Evolutionary conservation across 2,113 vertebrate genomes (phyloP), one percentile per base, ranked within the genome.

Genomic region (Oceanites oceanicus): DNA sequence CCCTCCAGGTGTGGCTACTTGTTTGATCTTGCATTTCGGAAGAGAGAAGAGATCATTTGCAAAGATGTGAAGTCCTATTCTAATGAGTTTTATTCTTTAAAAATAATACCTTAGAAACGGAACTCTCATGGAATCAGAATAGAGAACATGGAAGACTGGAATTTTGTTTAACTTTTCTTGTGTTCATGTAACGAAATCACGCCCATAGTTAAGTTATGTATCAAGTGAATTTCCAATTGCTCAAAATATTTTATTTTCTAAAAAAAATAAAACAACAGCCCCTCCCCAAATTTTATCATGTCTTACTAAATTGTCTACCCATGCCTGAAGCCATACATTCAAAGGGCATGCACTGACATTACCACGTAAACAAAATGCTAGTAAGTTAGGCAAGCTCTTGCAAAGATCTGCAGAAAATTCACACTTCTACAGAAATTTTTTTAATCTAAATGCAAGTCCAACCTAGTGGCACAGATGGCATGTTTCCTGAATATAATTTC

Each of bases 221-320:
- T 21, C 32, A 92, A 76, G 25, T 20, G 42, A 76, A 88, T 36
- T 80, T 77, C 15, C 25, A 79, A 23, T 16, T 82, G 10, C 19
- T 92, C 34, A 78, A 76, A 93, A 19, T 72, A 55, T 21, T 79
- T 45, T 49, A 27, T 85, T 88, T 88, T 86, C 32, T 58, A 40
- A 87, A 52, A 52, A 45, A 58, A 87, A 15, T 6, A 15, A 81
- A 71, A 26, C 20, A 65, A 29, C 42, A 81, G 9, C 6, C 7
- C 4, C 1, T 9, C 16, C 11, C 6, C 27, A 2, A 25, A 4
- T 29, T 55, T 66, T 19, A 29, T 47, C 0, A 62, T 56, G 79
- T 87, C 29, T 73, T 72, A 56, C 45, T 87, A 86, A 17, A 36
- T 19, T 56, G 12, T 61, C 61, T 67, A 85, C 12, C 2, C 1